Conservation (phyloP, 2,888 invertebrate species). For the Agonum fuliginosum region DNA sequence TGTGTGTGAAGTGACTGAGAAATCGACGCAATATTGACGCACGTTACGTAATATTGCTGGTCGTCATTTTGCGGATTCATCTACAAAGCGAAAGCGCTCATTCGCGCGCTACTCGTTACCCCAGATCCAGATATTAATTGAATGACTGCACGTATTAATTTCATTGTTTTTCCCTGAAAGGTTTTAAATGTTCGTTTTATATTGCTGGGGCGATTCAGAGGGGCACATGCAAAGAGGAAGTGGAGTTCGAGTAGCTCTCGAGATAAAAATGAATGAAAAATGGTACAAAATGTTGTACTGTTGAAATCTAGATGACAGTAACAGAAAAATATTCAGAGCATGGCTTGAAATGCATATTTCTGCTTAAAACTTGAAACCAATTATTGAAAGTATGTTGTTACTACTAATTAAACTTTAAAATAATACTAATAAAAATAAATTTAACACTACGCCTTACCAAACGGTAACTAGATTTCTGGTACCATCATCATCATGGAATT, state of each 20-base stretch:
- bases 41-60: constrained; percentile 18
- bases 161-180: constrained; percentile 56
- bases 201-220: constrained; percentile 20
- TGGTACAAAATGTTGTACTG: neutral
- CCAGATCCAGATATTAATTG: constrained; percentile 43
- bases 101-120: constrained; percentile 5
- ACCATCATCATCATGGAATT: too few relatives aligned
- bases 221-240: neutral
- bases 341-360: too few relatives aligned
- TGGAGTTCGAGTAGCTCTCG: constrained; percentile 11
- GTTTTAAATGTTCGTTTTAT: constrained; percentile 56
- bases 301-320: too few relatives aligned
- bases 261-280: constrained; percentile 4
- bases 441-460: too few relatives aligned
- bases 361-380: too few relatives aligned
- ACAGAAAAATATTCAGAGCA: too few relatives aligned
- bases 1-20: constrained; percentile 45
- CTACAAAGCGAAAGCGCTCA: constrained; percentile 19
- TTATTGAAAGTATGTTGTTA: too few relatives aligned
- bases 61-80: constrained; percentile 48
- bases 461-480: too few relatives aligned
- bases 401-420: too few relatives aligned
- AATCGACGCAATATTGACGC: constrained; percentile 28
- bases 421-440: too few relatives aligned
- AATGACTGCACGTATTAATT: constrained; percentile 57